These are phyloP conservation scores for Aphaenogaster ashmeadi DNA, from an alignment of 1,140 invertebrate genomes.

Conservation along the genomic window DNA sequence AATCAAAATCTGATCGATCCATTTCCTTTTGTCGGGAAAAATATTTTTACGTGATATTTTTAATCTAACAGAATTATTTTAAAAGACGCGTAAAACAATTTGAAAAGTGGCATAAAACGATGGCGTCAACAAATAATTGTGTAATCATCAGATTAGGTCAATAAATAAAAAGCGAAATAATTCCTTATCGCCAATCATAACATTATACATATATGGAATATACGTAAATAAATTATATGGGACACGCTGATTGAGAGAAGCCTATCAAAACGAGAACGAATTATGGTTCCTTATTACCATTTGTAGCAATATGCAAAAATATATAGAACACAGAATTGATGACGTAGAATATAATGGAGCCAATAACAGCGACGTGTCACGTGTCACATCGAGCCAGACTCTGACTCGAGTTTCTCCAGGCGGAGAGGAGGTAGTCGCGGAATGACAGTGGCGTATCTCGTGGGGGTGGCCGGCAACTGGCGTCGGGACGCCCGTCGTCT, in stretches of 20 bases:
- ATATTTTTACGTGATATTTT: slow-evolving; percentile 6
- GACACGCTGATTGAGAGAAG: background rate
- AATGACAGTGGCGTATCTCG: slow-evolving; percentile 78
- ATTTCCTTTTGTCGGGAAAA: background rate
- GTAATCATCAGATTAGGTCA: background rate
- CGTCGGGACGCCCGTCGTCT: slow-evolving; percentile 83
- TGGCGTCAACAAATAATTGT: background rate
- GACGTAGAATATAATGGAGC: background rate
- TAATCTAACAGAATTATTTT: background rate
- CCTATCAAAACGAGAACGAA: background rate
- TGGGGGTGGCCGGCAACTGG: slow-evolving; percentile 74
- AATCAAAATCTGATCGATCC: background rate
- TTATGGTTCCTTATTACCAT: background rate
- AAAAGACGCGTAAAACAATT: background rate
- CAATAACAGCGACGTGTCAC: slow-evolving; percentile 15
- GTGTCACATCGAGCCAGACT: slow-evolving; percentile 42
- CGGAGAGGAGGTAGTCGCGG: slow-evolving; percentile 64
- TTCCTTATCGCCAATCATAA: background rate
- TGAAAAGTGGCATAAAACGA: background rate
- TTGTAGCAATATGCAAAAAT: background rate
- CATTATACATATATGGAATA: background rate
- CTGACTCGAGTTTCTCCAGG: background rate
- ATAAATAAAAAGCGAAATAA: background rate
- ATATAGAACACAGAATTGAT: background rate
- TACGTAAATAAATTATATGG: background rate